Percentiles rank a stretch among this genome's conserved stretches.
phyloP scores from a whole-genome alignment of 1,140 invertebrate species.

The Temnothorax longispinosus region DNA sequence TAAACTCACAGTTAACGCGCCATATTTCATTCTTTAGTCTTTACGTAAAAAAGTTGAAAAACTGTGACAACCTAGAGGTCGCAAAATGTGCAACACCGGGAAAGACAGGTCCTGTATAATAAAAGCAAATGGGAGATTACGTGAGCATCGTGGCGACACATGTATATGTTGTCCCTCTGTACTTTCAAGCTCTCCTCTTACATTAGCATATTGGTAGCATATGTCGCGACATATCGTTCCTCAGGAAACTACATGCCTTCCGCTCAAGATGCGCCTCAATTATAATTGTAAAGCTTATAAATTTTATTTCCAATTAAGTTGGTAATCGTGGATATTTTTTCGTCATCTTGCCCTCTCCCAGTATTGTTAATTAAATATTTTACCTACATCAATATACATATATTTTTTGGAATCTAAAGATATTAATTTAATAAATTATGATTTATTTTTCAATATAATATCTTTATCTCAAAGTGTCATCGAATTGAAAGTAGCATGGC shows the following conservation, averaged over 20 bases:
- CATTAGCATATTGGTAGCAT: conserved; percentile 4
- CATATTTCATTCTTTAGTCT: not conserved
- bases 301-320: not conserved
- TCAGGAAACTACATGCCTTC: not conserved
- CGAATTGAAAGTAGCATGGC: not conserved
- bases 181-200: no score
- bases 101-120: conserved; percentile 18
- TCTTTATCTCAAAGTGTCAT: not conserved
- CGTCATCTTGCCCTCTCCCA: not conserved
- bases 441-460: not conserved
- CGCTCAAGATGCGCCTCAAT: not conserved
- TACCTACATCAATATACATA: not conserved
- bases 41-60: conserved; percentile 27
- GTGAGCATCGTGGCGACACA: not conserved
- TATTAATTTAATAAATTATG: not conserved
- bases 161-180: conserved; percentile 9
- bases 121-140: conserved; percentile 39
- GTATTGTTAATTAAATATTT: not conserved
- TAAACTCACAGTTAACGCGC: conserved; percentile 2
- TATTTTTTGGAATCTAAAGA: not conserved
- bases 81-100: not conserved
- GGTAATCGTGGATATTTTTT: not conserved
- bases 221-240: not conserved
- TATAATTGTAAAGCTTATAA: not conserved
- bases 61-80: not conserved